Percentiles rank a stretch among this genome's conserved stretches.
These are phyloP conservation scores for Alfaro cultratus DNA, from an alignment of 2,797 vertebrate species.

Conservation along the genomic window DNA sequence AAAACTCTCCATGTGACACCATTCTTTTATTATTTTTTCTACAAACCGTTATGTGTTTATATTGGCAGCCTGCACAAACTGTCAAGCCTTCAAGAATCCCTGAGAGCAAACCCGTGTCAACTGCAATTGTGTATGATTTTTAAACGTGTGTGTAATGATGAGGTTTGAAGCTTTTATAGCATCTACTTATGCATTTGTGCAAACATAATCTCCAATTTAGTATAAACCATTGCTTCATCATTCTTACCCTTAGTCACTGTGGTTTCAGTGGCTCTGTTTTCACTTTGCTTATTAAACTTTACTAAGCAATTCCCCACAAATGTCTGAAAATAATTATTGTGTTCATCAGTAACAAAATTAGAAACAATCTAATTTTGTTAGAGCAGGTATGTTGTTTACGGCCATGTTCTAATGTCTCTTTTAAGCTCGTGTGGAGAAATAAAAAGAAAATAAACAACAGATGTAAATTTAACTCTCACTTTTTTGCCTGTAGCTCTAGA, in stretches of 20 bases:
- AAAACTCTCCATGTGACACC: slow-evolving; percentile 27
- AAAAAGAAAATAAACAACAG: slow-evolving; percentile 16
- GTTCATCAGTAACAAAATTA: not conserved
- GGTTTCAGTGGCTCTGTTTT: slow-evolving; percentile 1
- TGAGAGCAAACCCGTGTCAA: slow-evolving; percentile 6
- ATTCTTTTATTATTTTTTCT: slow-evolving; percentile 9
- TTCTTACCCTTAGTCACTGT: not conserved
- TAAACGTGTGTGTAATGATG: slow-evolving; percentile 13
- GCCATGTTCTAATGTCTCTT: slow-evolving; percentile 3
- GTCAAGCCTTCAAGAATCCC: slow-evolving; percentile 12
- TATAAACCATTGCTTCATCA: slow-evolving; percentile 5
- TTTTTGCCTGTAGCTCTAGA: slow-evolving; percentile 9
- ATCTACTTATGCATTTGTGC: slow-evolving; percentile 7
- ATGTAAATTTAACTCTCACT: slow-evolving; percentile 25
- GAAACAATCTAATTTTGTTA: not conserved
- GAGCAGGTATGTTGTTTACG: not conserved
- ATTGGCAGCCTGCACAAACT: slow-evolving; percentile 23
- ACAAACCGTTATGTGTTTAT: slow-evolving; percentile 33
- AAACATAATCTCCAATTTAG: not conserved
- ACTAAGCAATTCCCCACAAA: not conserved
- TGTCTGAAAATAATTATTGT: not conserved
- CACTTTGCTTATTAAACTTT: not conserved
- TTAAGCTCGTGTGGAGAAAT: not conserved
- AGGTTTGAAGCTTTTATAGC: slow-evolving; percentile 11
- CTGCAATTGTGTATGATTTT: slow-evolving; percentile 13